phyloP scores from a whole-genome alignment of 2,797 vertebrate genomes.

The Spea hammondii region DNA sequence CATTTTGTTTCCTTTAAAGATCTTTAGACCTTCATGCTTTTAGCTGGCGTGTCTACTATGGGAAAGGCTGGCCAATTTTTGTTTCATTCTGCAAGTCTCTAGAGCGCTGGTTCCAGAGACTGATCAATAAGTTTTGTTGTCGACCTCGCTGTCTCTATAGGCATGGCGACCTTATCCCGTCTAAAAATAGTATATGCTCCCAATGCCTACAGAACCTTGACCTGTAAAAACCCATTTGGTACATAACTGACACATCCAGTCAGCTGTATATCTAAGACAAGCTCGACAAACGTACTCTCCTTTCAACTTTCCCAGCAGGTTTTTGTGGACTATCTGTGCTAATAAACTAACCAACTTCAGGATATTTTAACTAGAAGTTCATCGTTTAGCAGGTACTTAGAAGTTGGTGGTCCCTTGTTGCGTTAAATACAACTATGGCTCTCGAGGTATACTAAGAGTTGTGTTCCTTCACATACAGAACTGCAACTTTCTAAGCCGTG shows the following conservation, averaged over 20 bases:
- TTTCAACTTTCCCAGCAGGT: constrained; percentile 32
- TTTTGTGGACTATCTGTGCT: constrained; percentile 24
- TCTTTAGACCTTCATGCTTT: constrained; percentile 69
- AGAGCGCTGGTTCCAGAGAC: constrained; percentile 72
- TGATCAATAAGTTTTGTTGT: constrained; percentile 85
- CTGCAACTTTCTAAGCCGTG: too few relatives aligned
- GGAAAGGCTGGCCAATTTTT: constrained; percentile 71
- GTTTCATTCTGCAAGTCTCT: constrained; percentile 73
- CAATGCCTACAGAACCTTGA: constrained; percentile 75
- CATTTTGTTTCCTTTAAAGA: constrained; percentile 67
- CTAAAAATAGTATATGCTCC: constrained; percentile 80
- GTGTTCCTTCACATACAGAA: not conserved
- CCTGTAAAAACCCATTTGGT: constrained; percentile 80
- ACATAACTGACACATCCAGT: constrained; percentile 76
- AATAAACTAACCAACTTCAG: not conserved
- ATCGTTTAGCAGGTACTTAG: too few relatives aligned
- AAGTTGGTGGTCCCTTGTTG: too few relatives aligned
- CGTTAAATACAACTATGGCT: too few relatives aligned
- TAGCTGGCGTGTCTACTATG: constrained; percentile 62
- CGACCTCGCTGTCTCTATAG: constrained; percentile 79
- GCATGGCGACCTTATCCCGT: constrained; percentile 73
- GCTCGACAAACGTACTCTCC: constrained; percentile 59
- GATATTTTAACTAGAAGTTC: not conserved
- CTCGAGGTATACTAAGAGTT: not conserved
- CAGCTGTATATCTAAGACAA: constrained; percentile 71